Conservation (phyloP, 2,797 vertebrate genomes). For the Xerus rutilus region DNA sequence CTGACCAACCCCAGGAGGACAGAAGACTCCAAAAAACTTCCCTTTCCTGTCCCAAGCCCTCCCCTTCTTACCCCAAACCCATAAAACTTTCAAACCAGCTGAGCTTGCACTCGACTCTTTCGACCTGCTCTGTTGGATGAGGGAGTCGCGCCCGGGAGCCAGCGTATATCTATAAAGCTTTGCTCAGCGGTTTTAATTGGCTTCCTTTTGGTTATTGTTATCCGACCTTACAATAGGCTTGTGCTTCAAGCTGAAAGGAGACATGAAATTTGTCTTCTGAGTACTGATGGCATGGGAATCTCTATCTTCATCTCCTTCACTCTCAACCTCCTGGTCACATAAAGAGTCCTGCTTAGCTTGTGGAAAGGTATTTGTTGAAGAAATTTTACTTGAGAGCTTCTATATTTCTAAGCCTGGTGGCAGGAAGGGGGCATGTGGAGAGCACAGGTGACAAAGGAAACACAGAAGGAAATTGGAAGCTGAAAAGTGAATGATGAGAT, state of each 20-base stretch:
- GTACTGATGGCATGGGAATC: background rate
- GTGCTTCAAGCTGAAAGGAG: background rate
- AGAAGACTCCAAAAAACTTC: too few species aligned
- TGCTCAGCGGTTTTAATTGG: too few species aligned
- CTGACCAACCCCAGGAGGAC: too few species aligned
- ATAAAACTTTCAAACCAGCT: too few species aligned
- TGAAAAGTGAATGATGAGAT: background rate
- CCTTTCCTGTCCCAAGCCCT: too few species aligned
- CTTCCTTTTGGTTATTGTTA: too few species aligned
- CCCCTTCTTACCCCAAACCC: too few species aligned
- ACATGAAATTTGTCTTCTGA: background rate
- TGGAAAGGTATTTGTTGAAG: background rate
- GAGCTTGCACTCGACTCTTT: too few species aligned
- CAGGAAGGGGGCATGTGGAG: fast-evolving
- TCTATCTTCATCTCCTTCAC: background rate
- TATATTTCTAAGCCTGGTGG: background rate
- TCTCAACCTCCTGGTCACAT: background rate
- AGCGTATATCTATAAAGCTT: too few species aligned
- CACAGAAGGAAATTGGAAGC: background rate
- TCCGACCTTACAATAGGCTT: too few species aligned
- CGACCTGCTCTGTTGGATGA: too few species aligned
- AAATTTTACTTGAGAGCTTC: background rate
- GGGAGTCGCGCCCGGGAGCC: too few species aligned
- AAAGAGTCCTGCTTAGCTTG: fast-evolving
- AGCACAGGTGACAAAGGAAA: background rate